Conservation (phyloP, 2,113 vertebrate genomes). For the Tetraodon nigroviridis region DNA sequence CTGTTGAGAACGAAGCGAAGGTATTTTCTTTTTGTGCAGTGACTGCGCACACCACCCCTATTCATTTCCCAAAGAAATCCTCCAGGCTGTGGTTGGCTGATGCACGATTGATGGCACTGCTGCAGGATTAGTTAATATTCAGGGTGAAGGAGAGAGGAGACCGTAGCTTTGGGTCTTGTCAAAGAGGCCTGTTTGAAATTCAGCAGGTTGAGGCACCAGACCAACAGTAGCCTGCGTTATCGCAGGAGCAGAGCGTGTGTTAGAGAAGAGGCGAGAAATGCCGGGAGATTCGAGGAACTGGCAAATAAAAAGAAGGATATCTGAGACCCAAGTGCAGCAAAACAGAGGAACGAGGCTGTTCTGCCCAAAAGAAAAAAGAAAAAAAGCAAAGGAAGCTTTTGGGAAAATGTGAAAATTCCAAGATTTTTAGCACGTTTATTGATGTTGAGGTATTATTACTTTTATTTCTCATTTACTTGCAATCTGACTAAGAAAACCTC, state of each 20-base stretch:
- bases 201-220: slow-evolving; percentile 56
- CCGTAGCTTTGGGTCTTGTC: slow-evolving; percentile 44
- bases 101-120: slow-evolving; percentile 30
- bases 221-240: slow-evolving; percentile 63
- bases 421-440: no score
- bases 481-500: background rate
- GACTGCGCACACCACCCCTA: background rate
- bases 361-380: slow-evolving; percentile 11
- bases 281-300: slow-evolving; percentile 43
- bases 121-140: slow-evolving; percentile 62
- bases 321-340: slow-evolving; percentile 20
- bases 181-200: slow-evolving; percentile 65
- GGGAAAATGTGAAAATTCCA: no score
- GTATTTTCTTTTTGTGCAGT: slow-evolving; percentile 1
- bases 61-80: slow-evolving; percentile 17
- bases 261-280: slow-evolving; percentile 18
- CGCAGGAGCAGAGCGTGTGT: slow-evolving; percentile 36
- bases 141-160: slow-evolving; percentile 47
- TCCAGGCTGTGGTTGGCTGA: slow-evolving; percentile 19
- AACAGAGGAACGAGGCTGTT: slow-evolving; percentile 40
- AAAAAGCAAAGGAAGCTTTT: background rate
- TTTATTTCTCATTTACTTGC: background rate
- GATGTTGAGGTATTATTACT: no score
- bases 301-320: slow-evolving; percentile 19
- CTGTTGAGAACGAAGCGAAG: background rate